Evolutionary conservation across 2,888 invertebrate species (phyloP).

Genomic region (Mantis religiosa): DNA sequence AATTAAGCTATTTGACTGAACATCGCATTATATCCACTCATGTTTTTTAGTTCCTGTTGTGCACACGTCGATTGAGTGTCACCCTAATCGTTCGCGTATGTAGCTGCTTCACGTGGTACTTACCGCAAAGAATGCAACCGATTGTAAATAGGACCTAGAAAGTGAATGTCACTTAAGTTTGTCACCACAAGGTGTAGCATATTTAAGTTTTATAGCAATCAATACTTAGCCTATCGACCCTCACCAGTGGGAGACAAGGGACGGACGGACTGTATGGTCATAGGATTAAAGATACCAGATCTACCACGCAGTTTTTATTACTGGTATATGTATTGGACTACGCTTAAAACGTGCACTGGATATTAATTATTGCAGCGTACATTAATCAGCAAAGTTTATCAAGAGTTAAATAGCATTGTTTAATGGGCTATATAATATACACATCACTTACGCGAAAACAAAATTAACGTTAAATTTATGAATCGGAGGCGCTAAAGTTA

Average conservation of each 20-base stretch:
- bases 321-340: too few relatives aligned
- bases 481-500: background rate
- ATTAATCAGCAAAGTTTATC: too few relatives aligned
- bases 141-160: background rate
- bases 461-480: too few relatives aligned
- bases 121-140: background rate
- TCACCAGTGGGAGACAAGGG: background rate
- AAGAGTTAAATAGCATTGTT: background rate
- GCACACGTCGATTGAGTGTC: background rate
- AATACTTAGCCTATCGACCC: conserved; percentile 8
- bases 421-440: background rate
- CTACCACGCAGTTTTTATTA: too few relatives aligned
- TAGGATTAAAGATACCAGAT: background rate
- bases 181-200: background rate
- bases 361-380: background rate
- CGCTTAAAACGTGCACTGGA: background rate
- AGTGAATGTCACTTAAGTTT: background rate
- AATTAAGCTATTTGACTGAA: background rate
- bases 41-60: background rate
- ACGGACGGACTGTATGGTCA: background rate
- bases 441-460: too few relatives aligned
- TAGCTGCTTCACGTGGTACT: background rate
- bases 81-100: background rate
- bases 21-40: background rate
- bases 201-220: conserved; percentile 8